Evolutionary conservation across 2,888 invertebrate genomes (phyloP).

Genomic region (Drosophila nr. medialis): DNA sequence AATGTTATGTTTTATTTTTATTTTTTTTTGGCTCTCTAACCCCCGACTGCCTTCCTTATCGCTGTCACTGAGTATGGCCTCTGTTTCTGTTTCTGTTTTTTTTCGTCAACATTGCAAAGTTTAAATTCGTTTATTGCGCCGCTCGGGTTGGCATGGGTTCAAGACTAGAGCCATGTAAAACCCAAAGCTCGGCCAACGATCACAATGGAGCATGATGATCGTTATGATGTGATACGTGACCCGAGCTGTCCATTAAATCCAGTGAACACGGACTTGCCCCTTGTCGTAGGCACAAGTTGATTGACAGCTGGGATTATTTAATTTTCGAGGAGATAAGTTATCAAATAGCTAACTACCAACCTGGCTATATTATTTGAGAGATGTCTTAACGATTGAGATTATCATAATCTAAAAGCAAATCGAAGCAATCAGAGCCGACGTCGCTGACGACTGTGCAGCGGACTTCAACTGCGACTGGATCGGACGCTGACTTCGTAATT

Average conservation of each 20-base stretch:
- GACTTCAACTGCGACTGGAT: constrained; percentile 18
- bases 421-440: constrained; percentile 17
- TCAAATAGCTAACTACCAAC: not conserved
- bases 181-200: constrained; percentile 15
- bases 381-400: constrained; percentile 24
- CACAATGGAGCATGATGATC: constrained; percentile 23
- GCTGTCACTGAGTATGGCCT: constrained; percentile 39
- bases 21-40: not conserved
- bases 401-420: constrained; percentile 28
- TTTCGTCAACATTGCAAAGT: constrained; percentile 5
- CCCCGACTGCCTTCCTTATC: constrained; percentile 17
- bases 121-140: constrained; percentile 6
- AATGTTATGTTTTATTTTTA: not conserved
- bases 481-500: constrained; percentile 34
- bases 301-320: constrained; percentile 39
- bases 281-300: constrained; percentile 54
- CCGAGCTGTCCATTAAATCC: constrained; percentile 9
- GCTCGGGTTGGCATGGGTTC: constrained; percentile 34
- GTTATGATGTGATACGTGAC: constrained; percentile 7
- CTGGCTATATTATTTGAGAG: not conserved
- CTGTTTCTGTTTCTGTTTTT: constrained; percentile 7
- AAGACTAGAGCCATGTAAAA: constrained; percentile 28
- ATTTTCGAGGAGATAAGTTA: not conserved
- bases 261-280: constrained; percentile 32
- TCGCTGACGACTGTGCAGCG: not conserved